Base-by-base conservation (phyloP, 2,797 vertebrate genomes). In the Myotis vivesi region DNA sequence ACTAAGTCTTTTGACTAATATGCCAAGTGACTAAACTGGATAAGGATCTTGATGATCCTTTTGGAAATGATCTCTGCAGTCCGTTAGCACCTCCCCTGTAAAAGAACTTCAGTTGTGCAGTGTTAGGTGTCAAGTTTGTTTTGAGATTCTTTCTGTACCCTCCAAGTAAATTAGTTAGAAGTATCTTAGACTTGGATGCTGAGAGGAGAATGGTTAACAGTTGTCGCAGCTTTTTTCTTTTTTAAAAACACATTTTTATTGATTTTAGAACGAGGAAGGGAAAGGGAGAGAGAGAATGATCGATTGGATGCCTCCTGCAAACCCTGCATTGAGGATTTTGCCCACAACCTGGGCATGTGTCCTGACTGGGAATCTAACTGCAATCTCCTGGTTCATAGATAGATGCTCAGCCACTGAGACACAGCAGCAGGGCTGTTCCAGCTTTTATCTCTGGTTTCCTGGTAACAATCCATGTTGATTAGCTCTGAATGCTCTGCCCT, bases 401-500 rank as follows among this genome's bases (percentile, higher is more conserved):
- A 62, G 59, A 62, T 62, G 28, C 28, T 30, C 28, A 30, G 59
- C 59, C 59, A 62, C 59, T 62, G 59, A 62, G 59, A 62, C 28
- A 62, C 59, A 62, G 59, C 59, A 62, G 59, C 28, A 15, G 28
- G 59, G 59, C 28, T 77, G 57, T 84, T 10, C 5, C 36, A 75
- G 44, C 13, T 89, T 81, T 82, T 51, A 33, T 51, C 73, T 91
- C 3, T 87, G 20, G 53, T 84, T 38, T 93, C 51, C 49, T 88
- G 44, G 44, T 89, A 85, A 33, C 30, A 85, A 1, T 75, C 68
- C 28, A 7, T 87, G 36, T 62, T 88, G 84, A 91, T 83, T 71
- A 87, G 79, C 69, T 9, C 22, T 92, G 30, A 88, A 69, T 88
- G 36, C 15, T 97, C 38, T 97, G 8, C 15, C 72, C 44, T 94